Evolutionary conservation across 2,797 vertebrate genomes (phyloP).

Genomic region (Myotis vivesi): DNA sequence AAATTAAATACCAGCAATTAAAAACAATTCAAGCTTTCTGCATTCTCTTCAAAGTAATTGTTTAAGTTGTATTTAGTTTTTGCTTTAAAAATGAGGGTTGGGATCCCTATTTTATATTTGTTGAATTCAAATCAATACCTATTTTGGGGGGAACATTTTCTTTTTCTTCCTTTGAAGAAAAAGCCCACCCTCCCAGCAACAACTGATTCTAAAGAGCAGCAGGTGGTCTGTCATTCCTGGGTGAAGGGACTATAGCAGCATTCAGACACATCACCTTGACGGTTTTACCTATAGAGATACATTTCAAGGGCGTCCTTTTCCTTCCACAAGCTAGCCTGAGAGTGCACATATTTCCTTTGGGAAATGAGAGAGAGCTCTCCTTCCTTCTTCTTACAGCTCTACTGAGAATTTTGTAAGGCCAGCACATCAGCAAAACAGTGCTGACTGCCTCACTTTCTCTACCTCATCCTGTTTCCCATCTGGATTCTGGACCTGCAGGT

Average conservation of each 20-base stretch:
- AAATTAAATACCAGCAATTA: background rate
- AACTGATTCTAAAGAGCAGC: background rate
- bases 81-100: background rate
- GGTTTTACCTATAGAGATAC: background rate
- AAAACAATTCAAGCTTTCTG: background rate
- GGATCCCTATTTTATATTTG: background rate
- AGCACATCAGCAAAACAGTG: background rate
- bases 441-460: too few species aligned
- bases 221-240: background rate
- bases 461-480: background rate
- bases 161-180: background rate
- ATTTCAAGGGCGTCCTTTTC: background rate
- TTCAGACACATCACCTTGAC: background rate
- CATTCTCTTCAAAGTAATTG: background rate
- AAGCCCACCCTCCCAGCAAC: background rate
- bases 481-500: background rate
- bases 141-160: background rate
- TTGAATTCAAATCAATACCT: background rate
- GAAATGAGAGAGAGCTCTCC: background rate
- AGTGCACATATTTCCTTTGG: background rate
- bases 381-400: background rate
- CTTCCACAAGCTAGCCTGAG: background rate
- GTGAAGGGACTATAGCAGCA: background rate
- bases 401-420: background rate
- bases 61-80: background rate